These are phyloP conservation scores for Tragelaphus buxtoni DNA, from an alignment of 2,113 vertebrate species.

Conservation along the genomic window DNA sequence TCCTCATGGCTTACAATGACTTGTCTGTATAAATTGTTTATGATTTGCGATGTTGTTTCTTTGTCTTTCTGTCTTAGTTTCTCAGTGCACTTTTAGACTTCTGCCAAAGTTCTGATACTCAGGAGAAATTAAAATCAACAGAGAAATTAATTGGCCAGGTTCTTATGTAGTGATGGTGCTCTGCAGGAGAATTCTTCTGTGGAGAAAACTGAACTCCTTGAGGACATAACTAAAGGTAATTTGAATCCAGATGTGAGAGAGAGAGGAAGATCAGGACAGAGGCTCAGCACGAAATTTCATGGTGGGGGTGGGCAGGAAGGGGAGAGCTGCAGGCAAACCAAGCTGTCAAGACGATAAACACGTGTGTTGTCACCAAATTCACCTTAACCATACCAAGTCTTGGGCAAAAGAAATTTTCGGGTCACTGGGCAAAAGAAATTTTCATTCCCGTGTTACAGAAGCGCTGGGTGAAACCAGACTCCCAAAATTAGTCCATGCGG, in stretches of 20 bases:
- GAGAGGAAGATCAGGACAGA: background rate
- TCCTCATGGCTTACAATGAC: background rate
- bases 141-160: constrained; percentile 27
- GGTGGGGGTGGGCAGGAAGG: background rate
- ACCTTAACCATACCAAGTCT: background rate
- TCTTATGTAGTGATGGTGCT: constrained; percentile 18
- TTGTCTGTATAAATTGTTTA: constrained; percentile 34
- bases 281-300: background rate
- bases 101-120: constrained; percentile 31
- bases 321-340: background rate
- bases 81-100: constrained; percentile 2
- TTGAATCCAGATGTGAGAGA: constrained; percentile 37
- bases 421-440: background rate
- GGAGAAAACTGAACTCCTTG: constrained; percentile 36
- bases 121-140: constrained; percentile 46
- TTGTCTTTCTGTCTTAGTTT: constrained; percentile 22
- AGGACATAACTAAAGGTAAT: constrained; percentile 45
- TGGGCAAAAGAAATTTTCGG: constrained; percentile 27
- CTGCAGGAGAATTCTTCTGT: background rate
- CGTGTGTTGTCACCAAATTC: background rate
- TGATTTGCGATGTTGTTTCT: background rate
- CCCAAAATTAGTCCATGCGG: background rate
- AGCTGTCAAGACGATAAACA: constrained; percentile 10
- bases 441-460: background rate
- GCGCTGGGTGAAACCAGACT: background rate